Percentiles rank a stretch among this genome's conserved stretches.
Evolutionary conservation across 2,113 vertebrate genomes (phyloP).

Genomic region (Ictalurus furcatus): DNA sequence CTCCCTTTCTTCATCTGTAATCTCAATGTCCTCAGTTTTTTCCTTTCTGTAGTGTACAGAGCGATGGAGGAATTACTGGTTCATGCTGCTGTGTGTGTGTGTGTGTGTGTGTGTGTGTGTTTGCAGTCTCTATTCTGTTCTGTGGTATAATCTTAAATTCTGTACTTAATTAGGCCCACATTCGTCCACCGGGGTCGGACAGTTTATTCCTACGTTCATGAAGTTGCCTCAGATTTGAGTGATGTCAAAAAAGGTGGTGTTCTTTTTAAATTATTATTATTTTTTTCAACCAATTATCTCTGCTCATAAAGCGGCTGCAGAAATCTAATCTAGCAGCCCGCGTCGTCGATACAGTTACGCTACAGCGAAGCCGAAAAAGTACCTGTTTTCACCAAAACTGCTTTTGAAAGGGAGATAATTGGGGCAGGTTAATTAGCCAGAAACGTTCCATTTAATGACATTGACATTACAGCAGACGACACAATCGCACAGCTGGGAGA

Average conservation of each 20-base stretch:
- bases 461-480: slow-evolving; percentile 29
- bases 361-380: too few species aligned
- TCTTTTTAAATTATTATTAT: background rate
- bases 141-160: background rate
- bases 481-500: slow-evolving; percentile 5
- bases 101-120: slow-evolving; percentile 34
- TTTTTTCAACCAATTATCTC: background rate
- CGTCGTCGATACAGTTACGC: background rate
- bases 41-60: background rate
- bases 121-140: background rate
- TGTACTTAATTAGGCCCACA: background rate
- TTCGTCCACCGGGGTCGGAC: background rate
- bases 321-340: background rate
- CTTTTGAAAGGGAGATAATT: background rate
- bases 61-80: background rate
- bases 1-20: background rate
- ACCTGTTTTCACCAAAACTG: background rate
- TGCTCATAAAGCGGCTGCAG: background rate
- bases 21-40: background rate
- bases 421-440: slow-evolving; percentile 8
- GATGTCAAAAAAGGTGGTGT: background rate
- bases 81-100: slow-evolving; percentile 8
- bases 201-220: background rate
- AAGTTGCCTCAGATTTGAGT: too few species aligned
- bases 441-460: slow-evolving; percentile 26